Percentiles rank a stretch among this genome's conserved stretches.
Evolutionary conservation across 2,113 vertebrate species (phyloP).

Genomic region (Hystrix cristata): DNA sequence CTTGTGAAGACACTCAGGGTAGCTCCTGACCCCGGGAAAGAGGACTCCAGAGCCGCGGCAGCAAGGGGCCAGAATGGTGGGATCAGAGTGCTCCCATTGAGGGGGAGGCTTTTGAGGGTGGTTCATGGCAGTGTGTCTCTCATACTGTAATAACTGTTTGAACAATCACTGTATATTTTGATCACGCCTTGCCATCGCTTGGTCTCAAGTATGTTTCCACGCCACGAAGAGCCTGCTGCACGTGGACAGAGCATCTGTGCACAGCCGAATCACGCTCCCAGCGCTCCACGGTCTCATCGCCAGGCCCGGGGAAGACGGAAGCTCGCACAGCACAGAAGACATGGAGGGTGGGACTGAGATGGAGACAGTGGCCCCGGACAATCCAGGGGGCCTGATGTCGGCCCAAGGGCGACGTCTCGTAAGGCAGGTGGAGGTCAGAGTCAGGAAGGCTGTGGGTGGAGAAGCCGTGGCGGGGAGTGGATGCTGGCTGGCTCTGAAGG

Average conservation of each 20-base stretch:
- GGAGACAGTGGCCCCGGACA: not conserved
- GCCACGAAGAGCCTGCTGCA: not conserved
- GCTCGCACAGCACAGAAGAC: accelerated
- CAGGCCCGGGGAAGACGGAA: accelerated
- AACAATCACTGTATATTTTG: not conserved
- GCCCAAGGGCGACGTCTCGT: accelerated
- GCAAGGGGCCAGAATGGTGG: not conserved
- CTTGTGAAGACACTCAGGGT: not conserved
- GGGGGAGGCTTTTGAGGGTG: not conserved
- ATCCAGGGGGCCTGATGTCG: not conserved
- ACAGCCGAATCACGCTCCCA: too few relatives aligned
- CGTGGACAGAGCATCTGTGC: too few relatives aligned
- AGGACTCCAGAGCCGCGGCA: not conserved
- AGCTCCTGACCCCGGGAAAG: not conserved
- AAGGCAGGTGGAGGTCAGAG: not conserved
- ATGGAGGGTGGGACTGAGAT: accelerated
- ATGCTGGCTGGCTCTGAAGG: not conserved
- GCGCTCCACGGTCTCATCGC: accelerated
- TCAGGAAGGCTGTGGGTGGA: not conserved
- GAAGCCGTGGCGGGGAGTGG: not conserved
- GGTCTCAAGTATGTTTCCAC: not conserved
- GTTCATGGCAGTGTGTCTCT: not conserved
- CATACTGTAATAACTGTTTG: not conserved
- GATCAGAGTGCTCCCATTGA: not conserved
- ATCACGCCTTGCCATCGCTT: not conserved